Percentiles rank a stretch among this genome's conserved stretches.
phyloP scores from a whole-genome alignment of 2,113 vertebrate genomes.

The Cynoglossus semilaevis region DNA sequence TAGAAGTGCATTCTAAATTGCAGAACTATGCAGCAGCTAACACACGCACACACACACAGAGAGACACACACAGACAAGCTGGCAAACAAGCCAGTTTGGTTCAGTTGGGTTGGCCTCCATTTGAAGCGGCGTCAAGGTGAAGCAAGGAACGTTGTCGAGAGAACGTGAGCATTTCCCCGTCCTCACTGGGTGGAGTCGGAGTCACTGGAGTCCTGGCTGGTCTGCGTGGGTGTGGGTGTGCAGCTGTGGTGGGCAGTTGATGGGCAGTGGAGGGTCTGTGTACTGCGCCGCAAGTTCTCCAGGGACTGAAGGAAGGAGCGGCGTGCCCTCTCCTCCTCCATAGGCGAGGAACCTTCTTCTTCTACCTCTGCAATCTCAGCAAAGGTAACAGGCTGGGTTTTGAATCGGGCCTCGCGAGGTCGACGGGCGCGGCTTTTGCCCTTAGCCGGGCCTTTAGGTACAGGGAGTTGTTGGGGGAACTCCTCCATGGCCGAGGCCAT shows the following conservation, averaged over 20 bases:
- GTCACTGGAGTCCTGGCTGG: slow-evolving; percentile 93
- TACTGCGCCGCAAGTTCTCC: slow-evolving; percentile 92
- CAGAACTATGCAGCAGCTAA: slow-evolving; percentile 40
- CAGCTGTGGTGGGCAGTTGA: slow-evolving; percentile 69
- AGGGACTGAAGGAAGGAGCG: slow-evolving; percentile 95
- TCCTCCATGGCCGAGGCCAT: slow-evolving; percentile 82
- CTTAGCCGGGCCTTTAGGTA: slow-evolving; percentile 76
- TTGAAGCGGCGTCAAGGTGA: slow-evolving; percentile 33
- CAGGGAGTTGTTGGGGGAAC: slow-evolving; percentile 85
- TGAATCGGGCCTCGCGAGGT: slow-evolving; percentile 90
- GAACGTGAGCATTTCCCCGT: neutral
- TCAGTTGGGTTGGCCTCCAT: slow-evolving; percentile 52
- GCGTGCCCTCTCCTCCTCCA: slow-evolving; percentile 93
- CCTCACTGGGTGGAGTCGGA: slow-evolving; percentile 90
- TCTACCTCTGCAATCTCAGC: slow-evolving; percentile 98
- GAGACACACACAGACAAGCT: slow-evolving; percentile 27
- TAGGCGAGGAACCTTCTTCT: slow-evolving; percentile 90
- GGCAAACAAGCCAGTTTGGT: slow-evolving; percentile 53
- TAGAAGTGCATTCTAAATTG: slow-evolving; percentile 53
- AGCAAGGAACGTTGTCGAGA: neutral
- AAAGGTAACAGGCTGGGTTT: slow-evolving; percentile 97
- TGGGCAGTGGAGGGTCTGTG: slow-evolving; percentile 83
- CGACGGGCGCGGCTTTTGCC: slow-evolving; percentile 82
- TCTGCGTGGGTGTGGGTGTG: slow-evolving; percentile 77
- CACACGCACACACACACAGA: slow-evolving; percentile 21